Conservation (phyloP, 2,797 vertebrate genomes). For the Lates japonicus region DNA sequence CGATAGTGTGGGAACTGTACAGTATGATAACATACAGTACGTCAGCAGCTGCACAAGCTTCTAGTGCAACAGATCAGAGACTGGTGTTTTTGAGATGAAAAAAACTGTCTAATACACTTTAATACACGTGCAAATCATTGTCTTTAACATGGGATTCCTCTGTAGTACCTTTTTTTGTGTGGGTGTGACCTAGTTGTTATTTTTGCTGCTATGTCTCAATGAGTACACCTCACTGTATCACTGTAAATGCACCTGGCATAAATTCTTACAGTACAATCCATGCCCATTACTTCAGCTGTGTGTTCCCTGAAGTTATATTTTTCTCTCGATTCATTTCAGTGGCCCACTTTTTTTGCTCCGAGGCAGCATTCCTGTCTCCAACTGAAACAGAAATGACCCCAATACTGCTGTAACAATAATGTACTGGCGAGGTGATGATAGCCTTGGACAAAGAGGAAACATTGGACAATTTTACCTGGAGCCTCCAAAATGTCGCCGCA, state of each 20-base stretch:
- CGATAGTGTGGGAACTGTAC: conserved; percentile 43
- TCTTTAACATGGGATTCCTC: conserved; percentile 25
- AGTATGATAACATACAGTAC: conserved; percentile 44
- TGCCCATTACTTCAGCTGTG: conserved; percentile 37
- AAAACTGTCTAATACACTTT: background rate
- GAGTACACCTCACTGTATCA: conserved; percentile 39
- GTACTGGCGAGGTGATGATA: conserved; percentile 41
- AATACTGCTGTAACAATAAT: conserved; percentile 56
- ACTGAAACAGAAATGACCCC: conserved; percentile 56
- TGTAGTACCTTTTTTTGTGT: conserved; percentile 23
- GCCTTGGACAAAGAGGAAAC: conserved; percentile 41
- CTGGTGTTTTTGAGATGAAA: conserved; percentile 1
- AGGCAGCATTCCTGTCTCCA: conserved; percentile 38
- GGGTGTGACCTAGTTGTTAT: conserved; percentile 54
- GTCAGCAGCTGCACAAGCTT: conserved; percentile 3
- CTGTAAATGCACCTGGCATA: conserved; percentile 57
- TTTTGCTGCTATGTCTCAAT: conserved; percentile 33
- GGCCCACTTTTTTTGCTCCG: conserved; percentile 54
- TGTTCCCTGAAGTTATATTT: conserved; percentile 41
- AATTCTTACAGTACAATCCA: conserved; percentile 31
- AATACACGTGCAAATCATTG: background rate
- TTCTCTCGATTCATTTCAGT: conserved; percentile 51
- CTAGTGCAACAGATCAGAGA: conserved; percentile 16
- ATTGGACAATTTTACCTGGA: conserved; percentile 22
- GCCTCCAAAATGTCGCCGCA: conserved; percentile 13